Conservation (phyloP, 1,140 invertebrate species). For the Meloidogyne floridensis region DNA sequence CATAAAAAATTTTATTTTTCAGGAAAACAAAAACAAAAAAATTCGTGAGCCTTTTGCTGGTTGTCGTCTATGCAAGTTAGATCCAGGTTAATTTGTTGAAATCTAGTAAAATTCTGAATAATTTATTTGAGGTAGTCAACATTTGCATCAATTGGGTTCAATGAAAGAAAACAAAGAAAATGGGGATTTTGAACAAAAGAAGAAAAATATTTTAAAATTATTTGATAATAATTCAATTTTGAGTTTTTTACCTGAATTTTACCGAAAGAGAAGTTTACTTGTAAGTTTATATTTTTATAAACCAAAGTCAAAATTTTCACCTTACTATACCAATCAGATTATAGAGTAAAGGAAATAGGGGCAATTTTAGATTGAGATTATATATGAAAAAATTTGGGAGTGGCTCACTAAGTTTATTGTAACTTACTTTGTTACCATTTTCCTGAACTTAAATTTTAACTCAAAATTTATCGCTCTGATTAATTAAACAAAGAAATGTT, state of each 20-base stretch:
- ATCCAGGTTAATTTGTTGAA: background rate
- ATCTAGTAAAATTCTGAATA: background rate
- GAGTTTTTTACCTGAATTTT: conserved; percentile 12
- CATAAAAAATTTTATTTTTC: background rate
- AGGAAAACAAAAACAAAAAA: conserved; percentile 3
- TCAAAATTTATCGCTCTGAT: too few relatives aligned
- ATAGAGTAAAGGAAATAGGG: background rate
- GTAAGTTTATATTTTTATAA: conserved; percentile 5
- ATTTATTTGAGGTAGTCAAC: background rate
- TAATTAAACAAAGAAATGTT: too few relatives aligned
- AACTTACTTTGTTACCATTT: too few relatives aligned
- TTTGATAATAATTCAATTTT: background rate
- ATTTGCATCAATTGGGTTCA: conserved; percentile 28
- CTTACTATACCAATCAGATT: too few relatives aligned
- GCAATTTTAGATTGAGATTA: background rate
- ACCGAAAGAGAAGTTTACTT: conserved; percentile 10
- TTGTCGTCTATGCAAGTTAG: conserved; percentile 22
- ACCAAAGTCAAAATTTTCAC: background rate
- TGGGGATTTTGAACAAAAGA: background rate
- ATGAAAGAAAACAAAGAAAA: background rate
- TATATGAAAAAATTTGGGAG: too few relatives aligned
- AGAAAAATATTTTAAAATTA: background rate
- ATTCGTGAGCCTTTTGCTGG: conserved; percentile 27
- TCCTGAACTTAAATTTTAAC: too few relatives aligned
- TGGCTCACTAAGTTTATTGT: too few relatives aligned